Evolutionary conservation across 2,797 vertebrate species (phyloP), one percentile per base, ranked within the genome.

Genomic region (Gallinago stenura): DNA sequence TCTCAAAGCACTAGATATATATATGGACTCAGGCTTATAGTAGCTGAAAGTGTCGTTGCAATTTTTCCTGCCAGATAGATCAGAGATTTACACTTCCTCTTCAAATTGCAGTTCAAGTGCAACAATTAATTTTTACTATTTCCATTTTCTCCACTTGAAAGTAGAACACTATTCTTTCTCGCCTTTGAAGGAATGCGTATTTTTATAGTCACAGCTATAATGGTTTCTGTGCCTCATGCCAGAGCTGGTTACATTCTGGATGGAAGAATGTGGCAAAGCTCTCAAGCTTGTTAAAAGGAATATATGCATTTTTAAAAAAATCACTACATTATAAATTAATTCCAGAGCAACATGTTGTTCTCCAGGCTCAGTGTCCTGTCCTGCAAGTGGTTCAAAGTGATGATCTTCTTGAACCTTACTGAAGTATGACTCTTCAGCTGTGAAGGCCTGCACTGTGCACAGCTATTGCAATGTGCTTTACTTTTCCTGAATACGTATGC

Each of bases 381-480:
- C 91, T 96, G 86, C 86, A 92, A 87, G 65, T 78, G 57, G 53
- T 81, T 95, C 84, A 72, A 86, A 89, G 53, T 83, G 83, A 90
- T 75, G 50, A 87, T 60, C 69, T 83, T 91, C 81, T 84, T 20
- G 7, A 90, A 92, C 70, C 71, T 92, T 68, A 71, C 91, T 96
- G 71, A 80, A 68, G 68, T 39, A 89, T 75, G 94, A 90, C 53
- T 87, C 90, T 80, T 45, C 48, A 89, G 86, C 83, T 93, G 96
- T 73, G 83, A 95, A 89, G 78, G 60, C 81, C 90, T 97, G 95
- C 86, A 73, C 88, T 95, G 88, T 61, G 65, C 87, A 90, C 81
- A 78, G 95, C 95, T 97, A 97, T 95, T 95, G 95, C 93, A 97
- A 92, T 61, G 93, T 77, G 90, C 6, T 81, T 60, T 51, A 83